These are phyloP conservation scores for Lasiurus borealis DNA, from an alignment of 2,113 vertebrate species.

Conservation along the genomic window DNA sequence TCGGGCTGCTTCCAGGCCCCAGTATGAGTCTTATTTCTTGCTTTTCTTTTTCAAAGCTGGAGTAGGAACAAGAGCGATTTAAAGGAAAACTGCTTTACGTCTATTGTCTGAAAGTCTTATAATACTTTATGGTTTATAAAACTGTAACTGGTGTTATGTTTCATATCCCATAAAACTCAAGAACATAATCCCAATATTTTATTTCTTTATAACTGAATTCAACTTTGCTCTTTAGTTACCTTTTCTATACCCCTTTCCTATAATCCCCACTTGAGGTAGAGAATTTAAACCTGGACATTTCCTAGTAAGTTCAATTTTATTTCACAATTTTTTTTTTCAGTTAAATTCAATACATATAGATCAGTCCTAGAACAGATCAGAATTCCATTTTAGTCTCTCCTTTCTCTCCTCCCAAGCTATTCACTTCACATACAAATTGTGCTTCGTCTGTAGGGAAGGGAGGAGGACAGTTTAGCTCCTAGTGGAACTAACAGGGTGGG, in stretches of 20 bases:
- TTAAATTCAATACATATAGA: neutral
- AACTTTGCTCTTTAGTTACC: neutral
- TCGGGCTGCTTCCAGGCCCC: neutral
- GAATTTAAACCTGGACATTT: neutral
- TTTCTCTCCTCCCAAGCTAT: neutral
- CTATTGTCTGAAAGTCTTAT: neutral
- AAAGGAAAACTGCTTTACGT: constrained; percentile 32
- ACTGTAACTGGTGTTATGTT: neutral
- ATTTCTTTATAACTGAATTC: constrained; percentile 1
- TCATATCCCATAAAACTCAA: neutral
- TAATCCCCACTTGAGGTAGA: neutral
- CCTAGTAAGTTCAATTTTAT: neutral
- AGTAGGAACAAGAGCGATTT: neutral
- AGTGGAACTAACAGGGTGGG: neutral
- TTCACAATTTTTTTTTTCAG: neutral
- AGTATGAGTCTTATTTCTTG: neutral
- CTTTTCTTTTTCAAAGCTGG: neutral
- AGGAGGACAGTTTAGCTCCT: no score
- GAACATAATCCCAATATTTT: neutral
- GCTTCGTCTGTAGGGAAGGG: neutral
- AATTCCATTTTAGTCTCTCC: neutral
- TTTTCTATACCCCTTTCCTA: neutral
- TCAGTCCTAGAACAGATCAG: neutral
- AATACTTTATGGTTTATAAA: neutral
- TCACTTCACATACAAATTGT: neutral